phyloP scores from a whole-genome alignment of 2,113 vertebrate genomes.

The Trematocara variabile region DNA sequence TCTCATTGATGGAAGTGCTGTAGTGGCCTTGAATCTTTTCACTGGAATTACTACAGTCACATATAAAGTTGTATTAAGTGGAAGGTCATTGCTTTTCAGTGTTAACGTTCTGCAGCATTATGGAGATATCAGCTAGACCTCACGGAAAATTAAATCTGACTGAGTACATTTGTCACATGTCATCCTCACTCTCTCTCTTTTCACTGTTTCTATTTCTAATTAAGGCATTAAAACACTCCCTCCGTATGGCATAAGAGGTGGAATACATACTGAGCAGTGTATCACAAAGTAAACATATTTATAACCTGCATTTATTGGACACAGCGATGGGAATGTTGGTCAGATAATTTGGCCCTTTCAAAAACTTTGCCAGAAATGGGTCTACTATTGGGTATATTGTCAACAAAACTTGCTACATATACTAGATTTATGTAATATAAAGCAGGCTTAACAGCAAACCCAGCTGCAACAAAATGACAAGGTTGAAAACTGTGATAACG shows the following conservation, averaged over 20 bases:
- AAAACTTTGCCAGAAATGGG: neutral
- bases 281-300: neutral
- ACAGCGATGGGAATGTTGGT: neutral
- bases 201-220: neutral
- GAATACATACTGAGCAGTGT: neutral
- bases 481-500: neutral
- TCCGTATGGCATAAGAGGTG: neutral
- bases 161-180: neutral
- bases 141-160: neutral
- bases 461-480: neutral
- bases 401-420: neutral
- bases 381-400: neutral
- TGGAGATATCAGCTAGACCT: neutral
- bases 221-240: neutral
- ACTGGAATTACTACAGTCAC: conserved; percentile 5
- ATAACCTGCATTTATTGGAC: neutral
- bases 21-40: conserved; percentile 25
- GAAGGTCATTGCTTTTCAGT: neutral
- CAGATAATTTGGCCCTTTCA: neutral
- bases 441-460: neutral
- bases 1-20: neutral
- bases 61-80: neutral
- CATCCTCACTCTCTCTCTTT: neutral
- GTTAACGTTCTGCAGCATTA: neutral
- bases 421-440: neutral